A percentile compares a stretch with the other conserved stretches of the same genome.
Evolutionary conservation across 1,140 invertebrate species (phyloP).

Genomic region (Aphaenogaster ashmeadi): DNA sequence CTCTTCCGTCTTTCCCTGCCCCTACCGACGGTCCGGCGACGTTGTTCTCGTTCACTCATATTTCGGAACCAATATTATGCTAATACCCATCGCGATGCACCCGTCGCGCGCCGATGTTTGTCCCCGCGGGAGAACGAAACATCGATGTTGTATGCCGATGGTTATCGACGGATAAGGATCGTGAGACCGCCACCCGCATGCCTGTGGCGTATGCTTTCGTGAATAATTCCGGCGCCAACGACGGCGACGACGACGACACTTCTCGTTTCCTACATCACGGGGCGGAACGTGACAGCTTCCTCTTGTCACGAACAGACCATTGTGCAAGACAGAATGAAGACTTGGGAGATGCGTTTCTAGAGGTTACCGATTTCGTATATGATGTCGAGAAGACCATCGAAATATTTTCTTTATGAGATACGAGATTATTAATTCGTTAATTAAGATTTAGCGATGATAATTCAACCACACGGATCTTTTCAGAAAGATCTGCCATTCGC

Average conservation of each 20-base stretch:
- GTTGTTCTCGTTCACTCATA: constrained; percentile 75
- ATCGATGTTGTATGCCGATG: constrained; percentile 58
- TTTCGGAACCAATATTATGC: constrained; percentile 83
- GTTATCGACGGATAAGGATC: constrained; percentile 63
- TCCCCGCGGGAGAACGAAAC: constrained; percentile 63
- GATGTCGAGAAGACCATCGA: not conserved
- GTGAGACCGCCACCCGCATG: constrained; percentile 36
- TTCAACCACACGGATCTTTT: constrained; percentile 6
- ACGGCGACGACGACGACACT: constrained; percentile 32
- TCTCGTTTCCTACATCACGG: constrained; percentile 48
- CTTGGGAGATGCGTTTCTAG: constrained; percentile 32
- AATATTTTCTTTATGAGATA: constrained; percentile 39
- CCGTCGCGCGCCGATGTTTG: constrained; percentile 56
- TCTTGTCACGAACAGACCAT: constrained; percentile 61
- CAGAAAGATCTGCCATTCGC: not conserved
- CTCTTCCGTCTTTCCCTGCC: not conserved
- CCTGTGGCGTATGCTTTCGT: constrained; percentile 58
- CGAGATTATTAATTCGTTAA: not conserved
- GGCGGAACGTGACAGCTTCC: constrained; percentile 54
- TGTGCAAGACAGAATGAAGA: constrained; percentile 50
- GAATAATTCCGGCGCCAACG: constrained; percentile 66
- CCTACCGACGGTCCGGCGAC: constrained; percentile 12
- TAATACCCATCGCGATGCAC: constrained; percentile 71
- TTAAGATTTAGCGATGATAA: not conserved
- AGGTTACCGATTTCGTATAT: constrained; percentile 17